Evolutionary conservation across 2,113 vertebrate species (phyloP), one percentile per base, ranked within the genome.

Genomic region (Hippocampus comes): DNA sequence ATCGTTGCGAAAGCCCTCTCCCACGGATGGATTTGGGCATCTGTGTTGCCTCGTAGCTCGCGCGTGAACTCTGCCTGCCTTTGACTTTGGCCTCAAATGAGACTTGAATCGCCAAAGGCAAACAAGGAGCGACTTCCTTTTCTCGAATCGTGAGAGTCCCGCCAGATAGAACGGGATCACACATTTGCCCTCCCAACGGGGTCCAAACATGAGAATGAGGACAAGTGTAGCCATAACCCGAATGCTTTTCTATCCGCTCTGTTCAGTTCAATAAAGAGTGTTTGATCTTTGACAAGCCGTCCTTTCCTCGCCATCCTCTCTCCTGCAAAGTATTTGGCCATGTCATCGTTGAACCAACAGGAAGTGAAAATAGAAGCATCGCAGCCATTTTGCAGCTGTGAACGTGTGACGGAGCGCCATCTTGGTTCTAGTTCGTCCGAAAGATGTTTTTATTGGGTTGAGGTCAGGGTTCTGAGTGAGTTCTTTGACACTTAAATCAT

Each of bases 231-330:
- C 48, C 71, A 83, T 84, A 71, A 73, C 56, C 72, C 78, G 72
- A 38, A 49, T 83, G 74, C 83, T 86, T 83, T 85, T 61, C 70
- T 80, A 84, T 88, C 41, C 51, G 46, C 85, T 85, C 67, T 85
- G 12, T 75, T 88, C 60, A 80, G 87, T 88, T 88, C 69, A 89
- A 87, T 91, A 91, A 91, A 91, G 71, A 84, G 86, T 88, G 79
- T 90, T 88, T 89, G 86, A 85, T 88, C 87, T 86, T 81, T 83
- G 64, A 72, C 57, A 20, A 23, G 34, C 49, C 3, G 60, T 70
- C 9, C 80, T 55, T 72, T 49, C 82, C 17, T 76, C 12, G 9
- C 21, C 51, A 55, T 55, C 61, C 2, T 56, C 48, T n/a, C n/a
- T 70, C 42, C 30, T 3, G 30, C 30, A 30, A 21, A 51, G 18